Evolutionary conservation across 64 coral and sea anemone species (phyloP), one percentile per base, ranked within the genome.

Genomic region (Astreopora myriophthalma): DNA sequence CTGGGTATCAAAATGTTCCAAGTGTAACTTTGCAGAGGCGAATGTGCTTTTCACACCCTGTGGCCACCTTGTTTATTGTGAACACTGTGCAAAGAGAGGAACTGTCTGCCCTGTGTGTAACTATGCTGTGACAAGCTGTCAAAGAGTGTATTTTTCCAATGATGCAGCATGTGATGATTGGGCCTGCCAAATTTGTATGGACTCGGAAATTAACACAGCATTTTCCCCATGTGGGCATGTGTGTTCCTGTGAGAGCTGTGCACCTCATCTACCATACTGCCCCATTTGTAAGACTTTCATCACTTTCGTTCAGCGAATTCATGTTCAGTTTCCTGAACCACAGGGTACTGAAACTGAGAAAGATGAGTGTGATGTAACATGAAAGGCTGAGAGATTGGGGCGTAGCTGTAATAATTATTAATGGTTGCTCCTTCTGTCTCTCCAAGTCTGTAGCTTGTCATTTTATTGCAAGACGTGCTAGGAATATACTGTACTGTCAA

Each of bases 181-280:
- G 64, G 71, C 86, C 30, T 99, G 97, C 76, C 97, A 99, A n/a
- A 99, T 99, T 80, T 99, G 97, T 69, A 99, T 99, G 97, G 94
- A 90, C 87, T 91, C 92, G 76, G 91, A 93, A 64, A 74, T 99
- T 28, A 93, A 87, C 69, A 99, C 97, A 32, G 97, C 83, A 52
- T 96, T 99, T 63, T 93, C 90, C 17, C 97, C 97, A 17, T 99
- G 97, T 93, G 97, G 97, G 8, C 97, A 99, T 85, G 81, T 87
- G 3, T 87, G 93, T 37, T 89, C 90, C 28, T 99, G 97, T 74
- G 90, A 93, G 44, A 86, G 82, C 0, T 99, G 97, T 93, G 87
- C 97, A 34, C 72, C 68, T 30, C 92, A 93, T 28, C 92, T 99
- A 46, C 88, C 91, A 8, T 94, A 96, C 72, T 99, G 97, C 35